Base-by-base conservation (phyloP, 2,113 vertebrate species). In the Ammodytes marinus region DNA sequence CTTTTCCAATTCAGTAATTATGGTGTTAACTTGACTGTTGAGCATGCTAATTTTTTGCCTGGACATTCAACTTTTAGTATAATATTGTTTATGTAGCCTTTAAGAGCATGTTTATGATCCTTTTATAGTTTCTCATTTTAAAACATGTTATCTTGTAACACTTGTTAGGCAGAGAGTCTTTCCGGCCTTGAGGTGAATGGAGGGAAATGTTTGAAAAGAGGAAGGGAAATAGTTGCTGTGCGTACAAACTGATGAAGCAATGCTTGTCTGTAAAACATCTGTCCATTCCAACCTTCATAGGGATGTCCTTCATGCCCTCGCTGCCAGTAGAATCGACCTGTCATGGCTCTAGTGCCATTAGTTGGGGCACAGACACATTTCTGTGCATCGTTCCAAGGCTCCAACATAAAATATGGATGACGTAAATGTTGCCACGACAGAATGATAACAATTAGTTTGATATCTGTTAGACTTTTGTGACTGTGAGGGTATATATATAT, bases 1-100 rank as follows among this genome's bases (percentile, higher is more conserved):
- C 11, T 17, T 60, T 82, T 76, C 60, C 78, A 63, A 42, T 45
- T 74, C 66, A 70, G 81, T 77, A 63, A 40, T 65, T 84, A 81
- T 68, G 59, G 60, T 66, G 0, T n/a, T 57, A 4, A 27, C 27
- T 27, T 49, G 72, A 70, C 64, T 71, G 47, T 72, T 59, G 77
- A 70, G 27, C 27, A 27, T 27, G 27, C 27, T 47, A 47, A 47
- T 12, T 12, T 46, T 46, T 46, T 46, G n/a, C 8, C 53, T 5
- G 53, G 3, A 55, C 19, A 57, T 57, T 4, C 54, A 27, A 27
- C 9, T 3, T 17, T n/a, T 8, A 8, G 17, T 3, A 53, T 3
- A 8, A 12, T 6, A 35, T 57, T 11, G 12, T 35, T 4, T 57
- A 35, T 11, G 10, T 11, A 35, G 9, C 54, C 27, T 27, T 35